These are phyloP conservation scores for Alentia gelatinosa DNA, from an alignment of 2,888 invertebrate genomes.

Conservation along the genomic window DNA sequence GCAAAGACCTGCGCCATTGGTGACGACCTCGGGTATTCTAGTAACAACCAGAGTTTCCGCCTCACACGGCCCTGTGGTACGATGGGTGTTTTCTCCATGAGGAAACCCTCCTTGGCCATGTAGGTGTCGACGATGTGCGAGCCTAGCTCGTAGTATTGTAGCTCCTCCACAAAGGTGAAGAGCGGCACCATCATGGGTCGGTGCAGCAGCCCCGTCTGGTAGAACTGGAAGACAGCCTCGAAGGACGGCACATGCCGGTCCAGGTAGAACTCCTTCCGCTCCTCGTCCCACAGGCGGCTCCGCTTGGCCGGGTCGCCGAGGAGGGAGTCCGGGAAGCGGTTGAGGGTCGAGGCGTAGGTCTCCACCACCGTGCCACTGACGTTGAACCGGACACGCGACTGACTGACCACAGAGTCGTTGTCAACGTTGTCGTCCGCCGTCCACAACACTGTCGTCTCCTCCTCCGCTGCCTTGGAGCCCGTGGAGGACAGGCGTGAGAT, in stretches of 20 bases:
- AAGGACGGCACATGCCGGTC: slow-evolving; percentile 77
- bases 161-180: slow-evolving; percentile 81
- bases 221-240: slow-evolving; percentile 77
- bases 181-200: slow-evolving; percentile 81
- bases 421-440: background rate
- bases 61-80: slow-evolving; percentile 71
- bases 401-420: no score
- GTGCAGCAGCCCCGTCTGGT: slow-evolving; percentile 79
- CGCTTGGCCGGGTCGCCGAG: slow-evolving; percentile 74
- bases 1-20: slow-evolving; percentile 78
- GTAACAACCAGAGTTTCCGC: slow-evolving; percentile 78
- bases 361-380: slow-evolving; percentile 77
- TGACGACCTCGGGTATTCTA: slow-evolving; percentile 81
- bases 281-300: slow-evolving; percentile 72
- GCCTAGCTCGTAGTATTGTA: slow-evolving; percentile 80
- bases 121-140: slow-evolving; percentile 77
- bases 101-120: slow-evolving; percentile 80
- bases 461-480: background rate
- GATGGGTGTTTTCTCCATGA: slow-evolving; percentile 71
- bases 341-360: slow-evolving; percentile 73
- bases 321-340: slow-evolving; percentile 75
- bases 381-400: slow-evolving; percentile 65
- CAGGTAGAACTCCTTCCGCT: slow-evolving; percentile 75
- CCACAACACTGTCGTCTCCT: background rate
- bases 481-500: background rate